Evolutionary conservation across 2,888 invertebrate genomes (phyloP).

Genomic region (Caenorhabditis sulstoni): DNA sequence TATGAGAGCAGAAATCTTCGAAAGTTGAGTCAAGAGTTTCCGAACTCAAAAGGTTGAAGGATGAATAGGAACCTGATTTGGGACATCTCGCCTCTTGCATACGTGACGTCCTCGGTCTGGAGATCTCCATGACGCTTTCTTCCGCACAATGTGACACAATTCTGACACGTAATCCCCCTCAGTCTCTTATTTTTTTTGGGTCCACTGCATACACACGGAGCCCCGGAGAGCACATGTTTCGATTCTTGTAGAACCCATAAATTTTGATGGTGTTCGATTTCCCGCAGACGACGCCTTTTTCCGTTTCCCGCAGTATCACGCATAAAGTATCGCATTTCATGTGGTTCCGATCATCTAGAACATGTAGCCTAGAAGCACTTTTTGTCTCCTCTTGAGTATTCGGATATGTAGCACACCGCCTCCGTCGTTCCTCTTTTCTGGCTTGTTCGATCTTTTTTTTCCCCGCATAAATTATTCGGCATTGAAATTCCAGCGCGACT

Average conservation of each 20-base stretch:
- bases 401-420: background rate
- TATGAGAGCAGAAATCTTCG: too few relatives aligned
- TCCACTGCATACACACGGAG: background rate
- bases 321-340: slow-evolving; percentile 52
- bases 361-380: too few relatives aligned
- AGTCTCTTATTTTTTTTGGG: too few relatives aligned
- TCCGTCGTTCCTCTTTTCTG: background rate
- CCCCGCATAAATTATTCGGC: slow-evolving; percentile 21
- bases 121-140: too few relatives aligned
- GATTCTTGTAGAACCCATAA: slow-evolving; percentile 53
- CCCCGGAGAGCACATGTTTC: slow-evolving; percentile 8
- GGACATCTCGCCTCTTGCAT: too few relatives aligned
- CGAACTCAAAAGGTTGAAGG: too few relatives aligned
- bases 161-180: slow-evolving; percentile 10
- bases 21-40: too few relatives aligned
- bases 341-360: background rate
- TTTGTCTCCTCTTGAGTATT: background rate
- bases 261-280: slow-evolving; percentile 51
- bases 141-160: background rate
- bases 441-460: background rate
- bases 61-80: too few relatives aligned
- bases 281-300: background rate
- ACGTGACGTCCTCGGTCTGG: too few relatives aligned
- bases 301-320: slow-evolving; percentile 5
- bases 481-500: slow-evolving; percentile 25